Percentiles rank a stretch among this genome's conserved stretches.
Evolutionary conservation across 2,797 vertebrate species (phyloP).

Genomic region (Staurois parvus): DNA sequence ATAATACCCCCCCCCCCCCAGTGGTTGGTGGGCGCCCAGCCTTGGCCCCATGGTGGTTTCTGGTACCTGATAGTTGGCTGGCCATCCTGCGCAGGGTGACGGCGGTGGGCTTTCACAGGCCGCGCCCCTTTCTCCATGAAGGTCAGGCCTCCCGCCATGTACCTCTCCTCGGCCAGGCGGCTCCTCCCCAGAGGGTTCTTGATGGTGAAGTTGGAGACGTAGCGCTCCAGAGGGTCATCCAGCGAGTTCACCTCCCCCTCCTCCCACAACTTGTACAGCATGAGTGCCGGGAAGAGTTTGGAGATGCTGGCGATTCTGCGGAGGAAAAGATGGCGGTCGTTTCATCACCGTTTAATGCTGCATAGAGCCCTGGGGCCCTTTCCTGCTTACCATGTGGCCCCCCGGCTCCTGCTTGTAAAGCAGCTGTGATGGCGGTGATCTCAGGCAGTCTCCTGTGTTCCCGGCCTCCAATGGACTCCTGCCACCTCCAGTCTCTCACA

Average conservation of each 20-base stretch:
- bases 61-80: slow-evolving; percentile 96
- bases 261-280: slow-evolving; percentile 95
- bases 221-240: slow-evolving; percentile 92
- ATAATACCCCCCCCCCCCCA: no score
- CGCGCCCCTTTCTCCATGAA: slow-evolving; percentile 83
- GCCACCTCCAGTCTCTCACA: no score
- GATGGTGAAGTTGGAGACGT: slow-evolving; percentile 87
- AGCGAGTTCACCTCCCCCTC: slow-evolving; percentile 89
- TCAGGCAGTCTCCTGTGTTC: no score
- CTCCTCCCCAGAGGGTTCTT: slow-evolving; percentile 89
- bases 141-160: slow-evolving; percentile 79
- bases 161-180: slow-evolving; percentile 78
- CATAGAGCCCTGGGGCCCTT: no score
- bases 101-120: slow-evolving; percentile 80
- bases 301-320: slow-evolving; percentile 93
- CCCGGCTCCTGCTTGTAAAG: no score
- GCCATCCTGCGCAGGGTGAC: slow-evolving; percentile 95
- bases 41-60: no score
- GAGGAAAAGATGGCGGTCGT: background rate
- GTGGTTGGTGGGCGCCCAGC: no score
- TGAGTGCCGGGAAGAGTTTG: slow-evolving; percentile 93
- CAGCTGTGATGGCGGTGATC: no score
- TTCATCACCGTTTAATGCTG: no score
- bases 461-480: no score
- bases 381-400: no score